Evolutionary conservation across 2,888 invertebrate genomes (phyloP).

Genomic region (Yponomeuta sedellus): DNA sequence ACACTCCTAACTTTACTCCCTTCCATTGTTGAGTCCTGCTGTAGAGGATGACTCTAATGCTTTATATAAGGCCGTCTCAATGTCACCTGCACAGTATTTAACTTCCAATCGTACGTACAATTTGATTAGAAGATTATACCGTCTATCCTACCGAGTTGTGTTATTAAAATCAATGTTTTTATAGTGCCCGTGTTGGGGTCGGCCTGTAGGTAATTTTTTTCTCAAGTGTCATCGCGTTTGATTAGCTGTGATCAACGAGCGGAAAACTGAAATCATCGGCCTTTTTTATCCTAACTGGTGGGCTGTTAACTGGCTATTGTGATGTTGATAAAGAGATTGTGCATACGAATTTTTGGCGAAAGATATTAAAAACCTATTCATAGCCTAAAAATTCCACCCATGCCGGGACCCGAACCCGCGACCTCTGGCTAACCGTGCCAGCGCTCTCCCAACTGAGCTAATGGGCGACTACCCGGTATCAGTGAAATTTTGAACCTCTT

Average conservation of each 20-base stretch:
- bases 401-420: no score
- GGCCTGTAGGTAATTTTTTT: background rate
- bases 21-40: background rate
- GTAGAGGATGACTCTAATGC: background rate
- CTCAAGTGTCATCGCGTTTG: background rate
- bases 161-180: background rate
- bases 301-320: background rate
- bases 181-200: background rate
- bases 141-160: background rate
- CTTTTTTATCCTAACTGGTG: conserved; percentile 31
- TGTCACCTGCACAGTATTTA: background rate
- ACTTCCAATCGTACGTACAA: background rate
- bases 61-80: background rate
- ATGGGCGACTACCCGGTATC: no score
- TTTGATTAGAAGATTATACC: conserved; percentile 2
- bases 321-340: no score
- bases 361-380: no score
- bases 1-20: background rate
- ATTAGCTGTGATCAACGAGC: background rate
- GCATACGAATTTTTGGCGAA: no score
- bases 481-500: no score
- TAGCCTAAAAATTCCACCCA: no score
- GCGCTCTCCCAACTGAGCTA: no score
- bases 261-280: conserved; percentile 15
- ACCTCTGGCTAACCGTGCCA: no score